Conservation (phyloP, 1,140 invertebrate species). For the Psix sp. region DNA sequence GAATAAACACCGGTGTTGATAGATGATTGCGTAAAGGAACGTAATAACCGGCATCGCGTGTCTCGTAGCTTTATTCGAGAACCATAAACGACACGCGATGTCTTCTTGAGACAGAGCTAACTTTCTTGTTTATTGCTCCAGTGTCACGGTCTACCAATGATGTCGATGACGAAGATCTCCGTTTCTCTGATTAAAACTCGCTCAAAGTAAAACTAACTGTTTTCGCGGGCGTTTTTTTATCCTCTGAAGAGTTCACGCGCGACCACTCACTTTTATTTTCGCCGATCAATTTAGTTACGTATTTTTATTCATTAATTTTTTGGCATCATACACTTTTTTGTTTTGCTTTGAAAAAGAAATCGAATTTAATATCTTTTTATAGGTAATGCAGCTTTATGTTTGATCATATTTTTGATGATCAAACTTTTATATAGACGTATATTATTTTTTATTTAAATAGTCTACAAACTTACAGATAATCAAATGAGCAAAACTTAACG, state of each 20-base stretch:
- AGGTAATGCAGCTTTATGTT: too few relatives aligned
- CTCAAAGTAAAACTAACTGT: slow-evolving; percentile 40
- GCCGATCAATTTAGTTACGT: not conserved
- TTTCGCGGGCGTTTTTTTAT: slow-evolving; percentile 26
- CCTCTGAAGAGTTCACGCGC: slow-evolving; percentile 6
- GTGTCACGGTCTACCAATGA: slow-evolving; percentile 57
- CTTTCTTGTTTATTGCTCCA: slow-evolving; percentile 57
- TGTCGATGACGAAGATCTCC: slow-evolving; percentile 45
- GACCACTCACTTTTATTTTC: slow-evolving; percentile 39
- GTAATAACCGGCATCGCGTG: slow-evolving; percentile 57
- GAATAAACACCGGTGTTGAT: slow-evolving; percentile 44
- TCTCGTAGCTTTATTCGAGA: slow-evolving; percentile 35
- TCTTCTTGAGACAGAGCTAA: slow-evolving; percentile 39
- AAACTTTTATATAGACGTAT: too few relatives aligned
- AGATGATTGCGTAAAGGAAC: slow-evolving; percentile 53
- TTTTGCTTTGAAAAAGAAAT: too few relatives aligned
- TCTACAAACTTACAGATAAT: too few relatives aligned
- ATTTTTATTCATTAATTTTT: too few relatives aligned
- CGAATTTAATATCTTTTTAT: too few relatives aligned
- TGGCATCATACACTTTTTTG: too few relatives aligned
- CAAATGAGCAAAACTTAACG: too few relatives aligned
- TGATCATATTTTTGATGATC: too few relatives aligned
- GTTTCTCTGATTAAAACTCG: slow-evolving; percentile 51
- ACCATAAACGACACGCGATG: slow-evolving; percentile 49
- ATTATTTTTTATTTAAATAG: too few relatives aligned